phyloP scores from a whole-genome alignment of 2,888 invertebrate genomes.

The Acleris emargana region DNA sequence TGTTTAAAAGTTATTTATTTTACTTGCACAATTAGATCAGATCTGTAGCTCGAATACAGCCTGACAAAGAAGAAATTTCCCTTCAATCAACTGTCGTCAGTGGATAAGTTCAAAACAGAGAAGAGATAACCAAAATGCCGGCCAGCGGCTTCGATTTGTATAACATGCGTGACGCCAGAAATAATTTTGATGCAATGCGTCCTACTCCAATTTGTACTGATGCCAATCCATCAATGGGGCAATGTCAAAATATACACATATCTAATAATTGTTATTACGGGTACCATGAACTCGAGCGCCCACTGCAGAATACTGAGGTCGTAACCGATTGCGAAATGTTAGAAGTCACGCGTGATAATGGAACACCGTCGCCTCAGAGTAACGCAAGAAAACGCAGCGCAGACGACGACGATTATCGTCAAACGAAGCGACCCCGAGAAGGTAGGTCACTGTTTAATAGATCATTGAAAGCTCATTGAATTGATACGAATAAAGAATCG shows the following conservation, averaged over 20 bases:
- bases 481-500: conserved; percentile 13
- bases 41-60: not conserved
- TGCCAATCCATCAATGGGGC: conserved; percentile 66
- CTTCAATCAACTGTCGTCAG: not conserved
- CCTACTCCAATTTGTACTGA: conserved; percentile 71
- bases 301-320: conserved; percentile 48
- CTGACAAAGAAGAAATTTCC: not conserved
- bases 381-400: conserved; percentile 72
- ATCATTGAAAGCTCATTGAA: conserved; percentile 59
- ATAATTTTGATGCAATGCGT: conserved; percentile 75
- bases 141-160: conserved; percentile 70
- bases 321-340: conserved; percentile 74
- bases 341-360: conserved; percentile 52
- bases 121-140: conserved; percentile 61
- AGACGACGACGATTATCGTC: conserved; percentile 62
- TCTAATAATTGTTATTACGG: conserved; percentile 82
- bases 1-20: not conserved
- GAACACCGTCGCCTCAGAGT: conserved; percentile 47
- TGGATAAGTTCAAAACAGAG: conserved; percentile 1
- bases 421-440: conserved; percentile 72
- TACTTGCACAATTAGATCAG: not conserved
- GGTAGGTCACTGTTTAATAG: conserved; percentile 61
- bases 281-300: conserved; percentile 66
- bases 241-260: conserved; percentile 75
- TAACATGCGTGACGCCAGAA: conserved; percentile 71